Conservation (phyloP, 2,113 vertebrate species). For the Ciconia boyciana region DNA sequence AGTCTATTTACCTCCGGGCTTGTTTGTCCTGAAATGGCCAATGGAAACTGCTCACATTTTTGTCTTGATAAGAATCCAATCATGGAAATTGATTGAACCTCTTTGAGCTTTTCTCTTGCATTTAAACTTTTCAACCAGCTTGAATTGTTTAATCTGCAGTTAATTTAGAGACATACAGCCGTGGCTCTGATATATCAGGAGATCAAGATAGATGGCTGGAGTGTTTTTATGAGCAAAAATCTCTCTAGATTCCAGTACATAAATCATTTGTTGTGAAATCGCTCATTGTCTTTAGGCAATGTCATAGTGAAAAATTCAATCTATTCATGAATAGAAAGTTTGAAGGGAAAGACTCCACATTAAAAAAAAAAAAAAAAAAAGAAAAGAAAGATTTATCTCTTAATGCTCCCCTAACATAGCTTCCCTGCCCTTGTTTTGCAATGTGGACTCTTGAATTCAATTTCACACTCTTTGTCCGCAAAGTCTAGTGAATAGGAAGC, state of each 20-base stretch:
- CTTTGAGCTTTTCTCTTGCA: conserved; percentile 1
- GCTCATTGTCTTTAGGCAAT: conserved; percentile 74
- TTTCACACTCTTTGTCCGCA: conserved; percentile 53
- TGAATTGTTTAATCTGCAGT: conserved; percentile 73
- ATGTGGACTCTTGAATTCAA: conserved; percentile 55
- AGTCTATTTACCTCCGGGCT: conserved; percentile 30
- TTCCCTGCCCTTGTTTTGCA: conserved; percentile 48
- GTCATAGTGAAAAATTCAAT: conserved; percentile 67
- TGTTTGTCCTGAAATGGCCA: conserved; percentile 53
- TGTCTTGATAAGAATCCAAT: conserved; percentile 61
- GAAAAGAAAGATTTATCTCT: conserved; percentile 66
- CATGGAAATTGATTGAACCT: conserved; percentile 38
- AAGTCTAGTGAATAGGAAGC: conserved; percentile 11
- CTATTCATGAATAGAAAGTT: conserved; percentile 74
- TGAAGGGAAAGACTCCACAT: conserved; percentile 53
- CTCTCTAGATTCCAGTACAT: conserved; percentile 74
- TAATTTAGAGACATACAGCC: conserved; percentile 67
- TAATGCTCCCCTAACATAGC: conserved; percentile 64
- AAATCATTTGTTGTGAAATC: conserved; percentile 77
- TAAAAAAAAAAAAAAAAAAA: conserved; percentile 24
- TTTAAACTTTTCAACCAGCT: conserved; percentile 58
- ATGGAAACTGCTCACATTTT: conserved; percentile 43
- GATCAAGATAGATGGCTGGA: conserved; percentile 69
- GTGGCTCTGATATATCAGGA: conserved; percentile 55
- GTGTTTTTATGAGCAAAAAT: conserved; percentile 76